Evolutionary conservation across 2,888 invertebrate species (phyloP).

Genomic region (Anodontia alba): DNA sequence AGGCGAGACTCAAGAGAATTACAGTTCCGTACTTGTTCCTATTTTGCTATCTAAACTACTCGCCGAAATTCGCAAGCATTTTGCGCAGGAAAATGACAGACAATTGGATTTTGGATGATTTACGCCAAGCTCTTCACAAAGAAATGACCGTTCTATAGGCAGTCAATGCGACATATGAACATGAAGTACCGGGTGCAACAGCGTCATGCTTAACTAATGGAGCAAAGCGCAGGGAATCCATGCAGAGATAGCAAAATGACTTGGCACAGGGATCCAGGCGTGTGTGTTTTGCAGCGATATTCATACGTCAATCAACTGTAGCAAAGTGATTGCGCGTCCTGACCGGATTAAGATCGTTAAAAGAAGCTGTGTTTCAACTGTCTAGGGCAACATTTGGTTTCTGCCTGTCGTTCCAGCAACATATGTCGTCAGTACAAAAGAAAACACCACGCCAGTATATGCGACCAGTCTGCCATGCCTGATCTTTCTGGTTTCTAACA

Average conservation of each 20-base stretch:
- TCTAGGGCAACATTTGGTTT: not conserved
- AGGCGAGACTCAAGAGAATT: not conserved
- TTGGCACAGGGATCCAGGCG: not conserved
- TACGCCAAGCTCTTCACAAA: not conserved
- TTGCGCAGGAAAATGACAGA: not conserved
- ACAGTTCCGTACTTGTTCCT: not conserved
- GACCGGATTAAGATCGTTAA: not conserved
- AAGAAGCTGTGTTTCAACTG: not conserved
- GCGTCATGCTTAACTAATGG: not conserved
- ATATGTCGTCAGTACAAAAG: not conserved
- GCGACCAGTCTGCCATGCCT: too few relatives aligned
- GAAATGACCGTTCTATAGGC: not conserved
- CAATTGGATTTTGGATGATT: not conserved
- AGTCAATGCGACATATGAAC: not conserved
- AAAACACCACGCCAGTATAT: conserved; percentile 4
- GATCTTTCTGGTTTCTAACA: too few relatives aligned
- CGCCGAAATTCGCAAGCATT: not conserved
- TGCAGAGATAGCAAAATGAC: not conserved
- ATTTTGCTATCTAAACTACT: not conserved
- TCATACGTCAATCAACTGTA: not conserved
- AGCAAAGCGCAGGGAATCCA: not conserved
- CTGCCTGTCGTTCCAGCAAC: conserved; percentile 10
- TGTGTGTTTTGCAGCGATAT: not conserved
- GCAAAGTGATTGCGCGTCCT: not conserved
- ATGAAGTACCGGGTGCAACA: not conserved